Evolutionary conservation across 2,888 invertebrate species (phyloP), one percentile per base, ranked within the genome.

Genomic region (Sinopyrophorus schimmeli): DNA sequence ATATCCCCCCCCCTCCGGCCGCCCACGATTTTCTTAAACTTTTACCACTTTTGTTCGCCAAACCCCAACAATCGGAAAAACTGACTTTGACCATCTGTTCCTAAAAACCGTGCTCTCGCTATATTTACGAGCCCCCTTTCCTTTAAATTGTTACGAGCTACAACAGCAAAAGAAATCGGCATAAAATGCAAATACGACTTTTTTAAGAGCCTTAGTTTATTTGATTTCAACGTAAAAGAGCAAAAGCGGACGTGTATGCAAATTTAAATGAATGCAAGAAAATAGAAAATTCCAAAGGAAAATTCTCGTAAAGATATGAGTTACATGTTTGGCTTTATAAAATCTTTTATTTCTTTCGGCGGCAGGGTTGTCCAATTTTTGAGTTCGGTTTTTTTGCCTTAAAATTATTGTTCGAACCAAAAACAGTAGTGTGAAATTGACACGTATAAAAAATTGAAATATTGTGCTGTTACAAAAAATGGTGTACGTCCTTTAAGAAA

Each of bases 261-360:
- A 37, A 37, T 37, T 24, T 24, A 24, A 21, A 24, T 12, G 24
- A 37, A 37, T 37, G 23, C 15, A 34, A 11, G 63, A 60, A 24
- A 60, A 59, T 6, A 53, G 50, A 15, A 70, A 24, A 15, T n/a
- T n/a, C n/a, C n/a, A n/a, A n/a, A n/a, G n/a, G n/a, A n/a, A n/a
- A n/a, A n/a, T n/a, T n/a, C n/a, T n/a, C n/a, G n/a, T n/a, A n/a
- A n/a, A n/a, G n/a, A n/a, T n/a, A n/a, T n/a, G n/a, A n/a, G n/a
- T n/a, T n/a, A n/a, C n/a, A n/a, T n/a, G n/a, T n/a, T n/a, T n/a
- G n/a, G n/a, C n/a, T n/a, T n/a, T n/a, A n/a, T n/a, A n/a, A n/a
- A n/a, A n/a, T n/a, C n/a, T n/a, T n/a, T n/a, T n/a, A n/a, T n/a
- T n/a, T n/a, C n/a, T n/a, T n/a, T n/a, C n/a, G n/a, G n/a, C n/a